Base-by-base conservation (phyloP, 2,888 invertebrate species). In the Cosmia trapezina region DNA sequence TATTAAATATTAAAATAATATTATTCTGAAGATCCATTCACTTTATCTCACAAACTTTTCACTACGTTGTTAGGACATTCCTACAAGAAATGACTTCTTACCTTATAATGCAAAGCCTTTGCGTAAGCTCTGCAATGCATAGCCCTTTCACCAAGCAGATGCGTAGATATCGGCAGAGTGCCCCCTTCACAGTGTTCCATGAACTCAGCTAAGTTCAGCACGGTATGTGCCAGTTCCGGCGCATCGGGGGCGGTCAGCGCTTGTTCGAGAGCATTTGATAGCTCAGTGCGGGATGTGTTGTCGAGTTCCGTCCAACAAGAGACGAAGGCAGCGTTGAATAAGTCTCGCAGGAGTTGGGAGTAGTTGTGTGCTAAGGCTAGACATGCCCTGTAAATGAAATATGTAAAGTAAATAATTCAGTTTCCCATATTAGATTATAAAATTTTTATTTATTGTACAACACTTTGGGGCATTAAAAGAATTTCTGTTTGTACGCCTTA, bases 121-220 rank as follows among this genome's bases (percentile, higher is more conserved):
- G 97, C 97, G 83, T 97, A 97, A 92, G 97, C 97, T 80, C 99
- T 97, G 91, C 99, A 99, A 76, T 98, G 98, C 98, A 99, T 99
- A 0, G 99, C 99, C 66, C 98, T 96, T 85, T 99, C 98, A 0
- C 99, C 99, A 0, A 99, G 95, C 65, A 99, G 94, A 75, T 98
- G 98, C 0, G 98, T 97, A 76, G 99, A 98, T 76, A 99, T 97
- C 0, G 99, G 99, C 78, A 99, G 94, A 0, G 99, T 98, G 41
- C 99, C 99, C 90, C 98, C 98, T 89, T 99, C 99, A 89, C 99
- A 99, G 91, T 99, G 99, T 89, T 99, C 99, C 99, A 99, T 99
- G 89, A 99, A 99, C 93, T 99, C 99, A 0, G 99, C 99, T 79
- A 99, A 96, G 95, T 99, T 99, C 19, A 99, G 96, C 78, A 99